Evolutionary conservation across 2,797 vertebrate species (phyloP), one percentile per base, ranked within the genome.

Genomic region (Epinephelus awoara): DNA sequence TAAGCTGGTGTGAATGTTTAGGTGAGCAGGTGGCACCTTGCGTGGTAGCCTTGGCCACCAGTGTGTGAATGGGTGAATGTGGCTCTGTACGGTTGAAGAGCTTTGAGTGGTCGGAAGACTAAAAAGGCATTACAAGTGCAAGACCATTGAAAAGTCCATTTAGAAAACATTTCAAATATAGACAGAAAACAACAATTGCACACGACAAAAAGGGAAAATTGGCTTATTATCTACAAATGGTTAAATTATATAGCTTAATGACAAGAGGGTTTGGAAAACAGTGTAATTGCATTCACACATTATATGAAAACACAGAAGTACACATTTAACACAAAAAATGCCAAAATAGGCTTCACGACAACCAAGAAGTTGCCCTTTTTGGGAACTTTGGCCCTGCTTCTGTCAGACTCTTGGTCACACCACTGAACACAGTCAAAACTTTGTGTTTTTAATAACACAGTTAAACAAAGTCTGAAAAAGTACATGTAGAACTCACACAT

Each of bases 401-500:
- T 38, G 14, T 80, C 21, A 57, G 44, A 54, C 57, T 63, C 68
- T 21, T 11, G 38, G 38, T 73, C 68, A 64, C 29, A 72, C 18
- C 12, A 15, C 46, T n/a, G 34, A 17, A 57, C 55, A 40, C 44
- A 38, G 25, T 63, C 42, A 62, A 56, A 62, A 34, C 55, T 4
- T 51, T 52, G 44, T 29, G 1, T 50, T 19, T 25, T 19, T 42
- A 14, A 6, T 18, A 2, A 47, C 18, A 29, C 44, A 21, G 27
- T 2, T n/a, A 15, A 15, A 10, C 4, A 63, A 61, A 68, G 8
- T 61, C 19, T 8, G 12, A 34, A 67, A 76, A 54, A 38, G 1
- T 23, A 5, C 6, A 14, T 3, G n/a, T 5, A 15, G 1, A 49
- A 25, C 1, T 15, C 11, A 40, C 49, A 1, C 14, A 46, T 46